Base-by-base conservation (phyloP, 2,113 vertebrate species). In the Prunella himalayana region DNA sequence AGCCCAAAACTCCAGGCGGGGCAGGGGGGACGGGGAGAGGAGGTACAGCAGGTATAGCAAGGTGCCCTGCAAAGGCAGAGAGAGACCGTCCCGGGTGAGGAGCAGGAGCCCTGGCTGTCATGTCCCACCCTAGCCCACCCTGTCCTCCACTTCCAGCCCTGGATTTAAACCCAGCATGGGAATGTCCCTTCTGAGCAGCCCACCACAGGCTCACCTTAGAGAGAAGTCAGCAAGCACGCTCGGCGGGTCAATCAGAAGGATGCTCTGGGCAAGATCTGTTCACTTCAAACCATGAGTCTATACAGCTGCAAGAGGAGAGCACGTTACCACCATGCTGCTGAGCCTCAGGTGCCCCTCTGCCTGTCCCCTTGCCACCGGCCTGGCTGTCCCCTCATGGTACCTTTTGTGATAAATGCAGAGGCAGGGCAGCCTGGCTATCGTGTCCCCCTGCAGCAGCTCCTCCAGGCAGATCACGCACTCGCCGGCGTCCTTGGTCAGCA, bases 341-440 rank as follows among this genome's bases (percentile, higher is more conserved):
- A 68, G 15, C 41, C 24, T 37, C 1, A 6, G 53, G 66, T 21
- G 50, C 42, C 47, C 77, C 50, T 0, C 50, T 0, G 0, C 17
- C 57, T n/a, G 63, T 50, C 24, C 53, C 83, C 53, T 31, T 31
- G 51, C 77, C 77, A 33, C 60, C 45, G 2, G 0, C 14, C 35
- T 4, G 13, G 63, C 53, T 16, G 16, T 15, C 20, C 49, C 51
- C 11, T 11, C 22, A 6, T 7, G 4, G 75, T 98, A 99, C 99
- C 99, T 99, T 98, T 99, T 99, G 98, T 99, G 99, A 98, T 99
- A 99, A 97, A 99, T 99, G 98, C 99, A 99, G 98, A 99, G 99
- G 98, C 99, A 99, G 96, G 99, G 99, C 98, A 99, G 99, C 98
- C 99, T 99, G 98, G 99, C 99, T 98, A 99, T 99, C 97, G 99